A percentile compares a stretch with the other conserved stretches of the same genome.
Evolutionary conservation across 2,797 vertebrate genomes (phyloP).

Genomic region (Prionace glauca): DNA sequence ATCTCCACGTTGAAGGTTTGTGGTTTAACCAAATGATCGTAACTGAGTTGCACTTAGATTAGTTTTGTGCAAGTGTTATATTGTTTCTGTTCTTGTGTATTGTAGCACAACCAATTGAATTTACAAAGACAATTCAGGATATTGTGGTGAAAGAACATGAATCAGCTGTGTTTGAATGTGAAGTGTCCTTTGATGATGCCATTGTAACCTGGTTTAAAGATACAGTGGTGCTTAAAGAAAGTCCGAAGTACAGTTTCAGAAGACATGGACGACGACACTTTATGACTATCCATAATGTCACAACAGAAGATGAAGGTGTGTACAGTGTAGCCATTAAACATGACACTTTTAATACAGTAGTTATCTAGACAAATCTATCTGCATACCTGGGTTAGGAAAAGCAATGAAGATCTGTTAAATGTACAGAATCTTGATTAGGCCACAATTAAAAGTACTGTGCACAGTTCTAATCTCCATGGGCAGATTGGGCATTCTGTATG

Average conservation of each 20-base stretch:
- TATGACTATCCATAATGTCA: slow-evolving; percentile 95
- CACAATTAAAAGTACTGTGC: not conserved
- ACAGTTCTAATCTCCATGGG: not conserved
- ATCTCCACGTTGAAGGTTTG: slow-evolving; percentile 92
- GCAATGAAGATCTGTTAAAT: not conserved
- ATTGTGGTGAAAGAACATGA: slow-evolving; percentile 93
- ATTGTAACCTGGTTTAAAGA: slow-evolving; percentile 98
- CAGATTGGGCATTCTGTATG: not conserved
- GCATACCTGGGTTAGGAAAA: not conserved
- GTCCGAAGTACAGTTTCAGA: slow-evolving; percentile 90
- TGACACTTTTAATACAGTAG: not conserved
- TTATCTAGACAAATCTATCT: slow-evolving; percentile 8
- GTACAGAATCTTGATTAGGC: not conserved
- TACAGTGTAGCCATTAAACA: slow-evolving; percentile 43
- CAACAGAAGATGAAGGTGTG: slow-evolving; percentile 94
- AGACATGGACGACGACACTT: slow-evolving; percentile 92
- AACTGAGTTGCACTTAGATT: slow-evolving; percentile 40
- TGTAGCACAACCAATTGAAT: slow-evolving; percentile 95
- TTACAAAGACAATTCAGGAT: slow-evolving; percentile 97
- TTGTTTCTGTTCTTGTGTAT: slow-evolving; percentile 29
- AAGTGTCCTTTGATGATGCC: slow-evolving; percentile 96
- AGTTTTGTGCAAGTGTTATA: not conserved
- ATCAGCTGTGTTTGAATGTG: slow-evolving; percentile 91
- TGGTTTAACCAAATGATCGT: slow-evolving; percentile 48
- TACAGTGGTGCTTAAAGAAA: slow-evolving; percentile 83